These are phyloP conservation scores for Cyphomyrus discorhynchus DNA, from an alignment of 2,113 vertebrate species.

Conservation along the genomic window DNA sequence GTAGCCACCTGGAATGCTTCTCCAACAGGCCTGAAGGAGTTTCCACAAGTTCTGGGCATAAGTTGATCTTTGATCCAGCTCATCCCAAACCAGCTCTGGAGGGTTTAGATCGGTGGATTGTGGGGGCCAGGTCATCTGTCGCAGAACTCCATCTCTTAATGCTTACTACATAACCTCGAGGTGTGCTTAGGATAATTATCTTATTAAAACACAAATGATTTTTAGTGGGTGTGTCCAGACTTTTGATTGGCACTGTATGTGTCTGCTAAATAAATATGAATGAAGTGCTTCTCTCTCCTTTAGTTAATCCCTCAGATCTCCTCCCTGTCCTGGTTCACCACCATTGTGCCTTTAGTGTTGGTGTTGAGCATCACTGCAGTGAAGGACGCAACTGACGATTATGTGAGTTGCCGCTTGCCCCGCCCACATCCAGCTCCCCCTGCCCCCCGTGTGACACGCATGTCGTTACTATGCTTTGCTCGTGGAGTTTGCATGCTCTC, in stretches of 20 bases:
- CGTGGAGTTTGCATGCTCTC: background rate
- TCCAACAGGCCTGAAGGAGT: background rate
- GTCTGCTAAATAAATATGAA: background rate
- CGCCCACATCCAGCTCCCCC: background rate
- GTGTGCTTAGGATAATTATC: background rate
- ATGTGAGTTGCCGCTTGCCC: slow-evolving; percentile 62
- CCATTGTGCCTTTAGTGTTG: slow-evolving; percentile 96
- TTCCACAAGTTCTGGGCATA: background rate
- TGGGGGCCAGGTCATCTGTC: background rate
- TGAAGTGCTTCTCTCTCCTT: slow-evolving; percentile 24
- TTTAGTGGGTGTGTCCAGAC: background rate
- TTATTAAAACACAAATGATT: background rate
- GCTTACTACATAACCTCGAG: background rate
- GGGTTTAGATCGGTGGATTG: background rate
- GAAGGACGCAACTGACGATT: slow-evolving; percentile 92
- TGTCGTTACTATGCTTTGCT: background rate
- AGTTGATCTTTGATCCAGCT: background rate
- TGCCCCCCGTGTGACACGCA: background rate
- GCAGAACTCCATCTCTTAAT: background rate
- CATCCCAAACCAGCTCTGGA: background rate
- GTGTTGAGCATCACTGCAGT: slow-evolving; percentile 93
- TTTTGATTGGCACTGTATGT: background rate
- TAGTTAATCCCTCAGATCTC: slow-evolving; percentile 95
- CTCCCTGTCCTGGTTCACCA: slow-evolving; percentile 94
- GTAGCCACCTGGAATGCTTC: background rate